These are phyloP conservation scores for Alligator mississippiensis DNA, from an alignment of 2,113 vertebrate species.

Conservation along the genomic window DNA sequence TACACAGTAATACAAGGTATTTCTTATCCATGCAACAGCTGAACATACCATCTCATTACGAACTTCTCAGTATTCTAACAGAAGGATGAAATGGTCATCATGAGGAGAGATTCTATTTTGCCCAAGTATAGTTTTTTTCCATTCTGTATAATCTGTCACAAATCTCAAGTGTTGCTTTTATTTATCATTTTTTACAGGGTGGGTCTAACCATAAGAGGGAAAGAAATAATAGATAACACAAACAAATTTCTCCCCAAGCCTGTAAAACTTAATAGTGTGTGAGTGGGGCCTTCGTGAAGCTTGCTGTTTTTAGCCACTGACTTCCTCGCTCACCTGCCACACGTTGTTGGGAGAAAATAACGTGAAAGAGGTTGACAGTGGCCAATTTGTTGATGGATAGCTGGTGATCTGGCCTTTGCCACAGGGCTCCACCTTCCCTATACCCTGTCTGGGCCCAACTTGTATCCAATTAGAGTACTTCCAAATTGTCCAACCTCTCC, in stretches of 20 bases:
- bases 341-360: too few species aligned
- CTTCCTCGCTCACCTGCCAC: too few species aligned
- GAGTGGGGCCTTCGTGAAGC: too few species aligned
- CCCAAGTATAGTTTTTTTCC: not conserved
- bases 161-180: not conserved
- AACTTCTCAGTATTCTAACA: constrained; percentile 32
- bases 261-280: not conserved
- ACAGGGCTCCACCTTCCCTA: too few species aligned
- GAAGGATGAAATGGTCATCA: not conserved
- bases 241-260: constrained; percentile 6
- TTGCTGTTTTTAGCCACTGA: too few species aligned
- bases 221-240: not conserved
- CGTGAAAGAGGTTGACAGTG: too few species aligned
- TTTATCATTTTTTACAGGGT: not conserved
- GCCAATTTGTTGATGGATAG: too few species aligned
- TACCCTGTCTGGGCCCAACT: too few species aligned
- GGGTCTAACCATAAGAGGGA: not conserved
- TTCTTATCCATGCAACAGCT: not conserved
- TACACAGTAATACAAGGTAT: not conserved
- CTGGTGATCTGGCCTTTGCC: too few species aligned
- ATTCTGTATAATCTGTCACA: not conserved
- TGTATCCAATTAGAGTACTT: too few species aligned
- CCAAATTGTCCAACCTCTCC: too few species aligned
- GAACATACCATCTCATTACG: not conserved
- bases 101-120: not conserved